Base-by-base conservation (phyloP, 2,888 invertebrate genomes). In the Conus canariensis region DNA sequence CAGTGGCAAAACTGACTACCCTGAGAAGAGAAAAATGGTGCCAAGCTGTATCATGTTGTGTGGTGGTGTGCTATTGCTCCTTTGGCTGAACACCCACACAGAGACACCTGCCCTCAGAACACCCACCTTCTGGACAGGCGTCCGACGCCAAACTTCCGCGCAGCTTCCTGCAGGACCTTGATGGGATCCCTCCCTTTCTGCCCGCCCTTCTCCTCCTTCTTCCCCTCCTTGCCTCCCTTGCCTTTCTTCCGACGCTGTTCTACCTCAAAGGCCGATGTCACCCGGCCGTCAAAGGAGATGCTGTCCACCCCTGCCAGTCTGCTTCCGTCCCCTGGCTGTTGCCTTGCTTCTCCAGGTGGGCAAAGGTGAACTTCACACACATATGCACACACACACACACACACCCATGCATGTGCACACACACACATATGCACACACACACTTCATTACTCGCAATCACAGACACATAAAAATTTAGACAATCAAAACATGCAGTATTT, bases 121-220 rank as follows among this genome's bases (percentile, higher is more conserved):
- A 58, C 82, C 30, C 91, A 97, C 96, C 91, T 97, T 95, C 93
- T 97, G 96, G 83, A 91, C 85, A 96, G 92, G 19, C 94, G 93
- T 88, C 94, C 95, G 45, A 96, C 93, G 56, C 96, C 95, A 92
- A 95, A 94, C 90, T 92, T 94, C 91, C 93, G 95, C 0, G 95
- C 95, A 45, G 94, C 92, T 45, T 96, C 96, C 90, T 93, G 93
- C 60, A 96, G 86, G 88, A 94, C 85, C 88, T 94, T 94, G 8
- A 96, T 90, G 77, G 95, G 94, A 91, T 94, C 94, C 58, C 92
- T 91, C 22, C 90, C 90, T 9, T 87, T 87, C 16, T 89, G 90
- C 30, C 25, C 90, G 4, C 74, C 80, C 58, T 70, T 85, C 19
- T 30, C 86, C 77, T 85, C 90, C 80, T 25, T 85, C 82, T 82